Percentiles rank a stretch among this genome's conserved stretches.
phyloP scores from a whole-genome alignment of 92 coral and sea anemone genomes.

The Epizoanthus scotinus region DNA sequence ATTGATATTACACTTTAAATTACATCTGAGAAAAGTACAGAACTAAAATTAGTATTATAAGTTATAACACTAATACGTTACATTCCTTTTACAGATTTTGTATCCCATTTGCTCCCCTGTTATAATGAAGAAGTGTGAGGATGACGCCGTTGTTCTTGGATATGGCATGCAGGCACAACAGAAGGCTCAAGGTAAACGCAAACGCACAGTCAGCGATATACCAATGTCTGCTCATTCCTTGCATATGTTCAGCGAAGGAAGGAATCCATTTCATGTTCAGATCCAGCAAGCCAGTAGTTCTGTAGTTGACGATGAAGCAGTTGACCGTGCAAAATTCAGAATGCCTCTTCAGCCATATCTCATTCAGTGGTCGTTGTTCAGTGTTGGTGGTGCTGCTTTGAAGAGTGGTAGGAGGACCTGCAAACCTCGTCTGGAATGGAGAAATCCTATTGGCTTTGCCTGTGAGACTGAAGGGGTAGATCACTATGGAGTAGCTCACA shows the following conservation, averaged over 20 bases:
- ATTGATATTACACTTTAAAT: no score
- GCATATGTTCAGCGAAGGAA: constrained; percentile 36
- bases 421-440: constrained; percentile 16
- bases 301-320: constrained; percentile 5
- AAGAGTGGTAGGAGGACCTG: not conserved
- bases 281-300: not conserved
- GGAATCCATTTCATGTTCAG: constrained; percentile 14
- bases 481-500: constrained; percentile 25
- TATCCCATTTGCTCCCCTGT: constrained; percentile 24
- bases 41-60: no score
- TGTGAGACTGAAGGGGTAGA: constrained; percentile 10
- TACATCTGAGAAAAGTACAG: no score
- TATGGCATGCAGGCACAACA: not conserved
- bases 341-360: constrained; percentile 38
- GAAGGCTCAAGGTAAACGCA: not conserved
- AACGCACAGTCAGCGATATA: not conserved
- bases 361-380: constrained; percentile 26
- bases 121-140: not conserved
- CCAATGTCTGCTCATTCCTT: constrained; percentile 37
- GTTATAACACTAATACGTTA: no score
- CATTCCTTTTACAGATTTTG: constrained; percentile 8
- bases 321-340: not conserved
- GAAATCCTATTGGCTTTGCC: constrained; percentile 41
- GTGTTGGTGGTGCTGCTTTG: constrained; percentile 35
- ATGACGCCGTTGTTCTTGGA: constrained; percentile 4